Conservation (phyloP, 1,140 invertebrate genomes). For the Trichoplusia ni region DNA sequence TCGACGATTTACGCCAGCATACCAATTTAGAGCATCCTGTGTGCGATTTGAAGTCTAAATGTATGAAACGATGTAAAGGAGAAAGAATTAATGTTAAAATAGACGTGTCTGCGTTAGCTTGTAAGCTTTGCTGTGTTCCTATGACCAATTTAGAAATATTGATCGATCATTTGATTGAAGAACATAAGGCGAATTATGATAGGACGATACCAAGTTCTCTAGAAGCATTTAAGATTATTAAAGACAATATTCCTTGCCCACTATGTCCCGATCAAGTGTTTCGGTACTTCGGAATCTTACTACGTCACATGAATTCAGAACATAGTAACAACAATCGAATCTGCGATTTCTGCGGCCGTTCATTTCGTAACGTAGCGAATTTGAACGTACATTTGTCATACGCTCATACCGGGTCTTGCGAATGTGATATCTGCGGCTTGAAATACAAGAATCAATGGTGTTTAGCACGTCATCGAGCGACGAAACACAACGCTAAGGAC, state of each 20-base stretch:
- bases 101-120: conserved; percentile 57
- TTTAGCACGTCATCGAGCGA: conserved; percentile 60
- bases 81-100: conserved; percentile 64
- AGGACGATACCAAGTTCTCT: conserved; percentile 54
- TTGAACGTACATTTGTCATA: conserved; percentile 63
- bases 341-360: conserved; percentile 69
- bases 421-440: conserved; percentile 60
- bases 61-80: conserved; percentile 67
- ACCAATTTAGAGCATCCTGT: conserved; percentile 58
- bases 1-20: conserved; percentile 63
- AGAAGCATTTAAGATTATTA: conserved; percentile 60
- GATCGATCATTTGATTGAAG: conserved; percentile 61
- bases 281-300: conserved; percentile 60
- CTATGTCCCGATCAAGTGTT: conserved; percentile 55
- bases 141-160: conserved; percentile 52
- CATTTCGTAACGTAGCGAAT: conserved; percentile 60
- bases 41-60: conserved; percentile 66
- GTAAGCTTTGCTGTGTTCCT: conserved; percentile 56
- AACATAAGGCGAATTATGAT: conserved; percentile 65
- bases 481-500: conserved; percentile 61
- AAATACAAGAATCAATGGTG: conserved; percentile 69
- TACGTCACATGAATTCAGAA: conserved; percentile 63
- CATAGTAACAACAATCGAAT: conserved; percentile 66
- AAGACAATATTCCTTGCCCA: conserved; percentile 67
- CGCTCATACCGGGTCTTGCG: conserved; percentile 53